Conservation (phyloP, 1,140 invertebrate genomes). For the Goniozus legneri region DNA sequence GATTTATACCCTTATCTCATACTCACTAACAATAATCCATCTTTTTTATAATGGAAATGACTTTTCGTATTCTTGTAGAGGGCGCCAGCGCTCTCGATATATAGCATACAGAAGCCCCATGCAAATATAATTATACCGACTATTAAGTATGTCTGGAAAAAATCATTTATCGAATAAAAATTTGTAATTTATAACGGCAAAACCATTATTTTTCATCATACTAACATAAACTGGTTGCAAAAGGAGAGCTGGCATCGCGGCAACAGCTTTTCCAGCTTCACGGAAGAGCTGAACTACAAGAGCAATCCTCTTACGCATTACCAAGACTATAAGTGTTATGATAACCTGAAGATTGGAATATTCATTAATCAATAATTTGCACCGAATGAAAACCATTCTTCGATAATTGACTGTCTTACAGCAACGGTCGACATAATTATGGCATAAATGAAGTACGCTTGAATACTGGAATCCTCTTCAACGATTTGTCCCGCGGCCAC, state of each 20-base stretch:
- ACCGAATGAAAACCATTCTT: not conserved
- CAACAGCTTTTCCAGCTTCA: slow-evolving; percentile 73
- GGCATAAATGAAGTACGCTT: slow-evolving; percentile 56
- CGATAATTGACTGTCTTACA: slow-evolving; percentile 38
- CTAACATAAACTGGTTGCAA: slow-evolving; percentile 72
- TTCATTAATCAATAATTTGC: not conserved
- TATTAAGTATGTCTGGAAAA: slow-evolving; percentile 63
- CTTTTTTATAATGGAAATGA: slow-evolving; percentile 56
- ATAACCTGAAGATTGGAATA: slow-evolving; percentile 44
- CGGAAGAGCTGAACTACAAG: slow-evolving; percentile 70
- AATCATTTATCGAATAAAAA: slow-evolving; percentile 3
- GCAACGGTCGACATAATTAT: slow-evolving; percentile 63
- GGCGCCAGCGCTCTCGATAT: slow-evolving; percentile 64
- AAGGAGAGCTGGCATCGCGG: slow-evolving; percentile 68
- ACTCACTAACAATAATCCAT: slow-evolving; percentile 55
- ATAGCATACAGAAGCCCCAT: slow-evolving; percentile 62
- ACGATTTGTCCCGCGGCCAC: slow-evolving; percentile 36
- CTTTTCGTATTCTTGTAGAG: slow-evolving; percentile 46
- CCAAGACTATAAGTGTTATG: slow-evolving; percentile 65
- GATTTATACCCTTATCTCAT: not conserved
- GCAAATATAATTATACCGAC: slow-evolving; percentile 56
- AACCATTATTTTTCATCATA: slow-evolving; percentile 11
- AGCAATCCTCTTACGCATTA: slow-evolving; percentile 69
- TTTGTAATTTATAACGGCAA: slow-evolving; percentile 7
- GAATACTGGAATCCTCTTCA: slow-evolving; percentile 37